Conservation (phyloP, 2,888 invertebrate species). For the Drosophila mimetica region DNA sequence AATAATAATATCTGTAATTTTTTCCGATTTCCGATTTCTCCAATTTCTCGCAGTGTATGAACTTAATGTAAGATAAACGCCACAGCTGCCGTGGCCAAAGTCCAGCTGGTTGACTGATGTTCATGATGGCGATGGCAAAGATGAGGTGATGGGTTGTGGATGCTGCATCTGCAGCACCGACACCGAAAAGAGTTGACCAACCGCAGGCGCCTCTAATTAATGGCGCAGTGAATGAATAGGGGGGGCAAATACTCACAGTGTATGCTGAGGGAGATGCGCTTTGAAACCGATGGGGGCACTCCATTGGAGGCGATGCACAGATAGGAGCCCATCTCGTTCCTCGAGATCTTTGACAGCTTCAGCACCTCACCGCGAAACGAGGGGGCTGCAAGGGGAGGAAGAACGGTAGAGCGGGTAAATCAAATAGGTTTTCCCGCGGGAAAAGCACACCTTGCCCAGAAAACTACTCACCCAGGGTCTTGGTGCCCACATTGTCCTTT, state of each 20-base stretch:
- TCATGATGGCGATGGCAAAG: slow-evolving; percentile 10
- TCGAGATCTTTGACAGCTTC: slow-evolving; percentile 91
- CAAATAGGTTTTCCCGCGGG: neutral
- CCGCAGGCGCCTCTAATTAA: slow-evolving; percentile 73
- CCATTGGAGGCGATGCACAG: slow-evolving; percentile 95
- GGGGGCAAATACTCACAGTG: slow-evolving; percentile 90
- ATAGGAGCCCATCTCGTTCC: slow-evolving; percentile 96
- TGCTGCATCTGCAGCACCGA: slow-evolving; percentile 10
- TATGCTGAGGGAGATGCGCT: slow-evolving; percentile 94
- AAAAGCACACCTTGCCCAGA: neutral
- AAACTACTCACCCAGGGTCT: slow-evolving; percentile 86
- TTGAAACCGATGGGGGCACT: slow-evolving; percentile 94
- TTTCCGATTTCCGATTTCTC: too few relatives aligned
- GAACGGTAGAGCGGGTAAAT: slow-evolving; percentile 43
- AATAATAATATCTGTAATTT: too few relatives aligned
- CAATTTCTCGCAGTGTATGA: slow-evolving; percentile 4
- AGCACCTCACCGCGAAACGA: slow-evolving; percentile 91
- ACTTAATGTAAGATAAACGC: slow-evolving; percentile 74
- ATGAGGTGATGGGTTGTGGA: slow-evolving; percentile 15
- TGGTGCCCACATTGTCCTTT: slow-evolving; percentile 88
- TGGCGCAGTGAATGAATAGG: slow-evolving; percentile 41
- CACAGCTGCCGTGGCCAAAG: slow-evolving; percentile 47
- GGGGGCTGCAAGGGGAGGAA: slow-evolving; percentile 85
- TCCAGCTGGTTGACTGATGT: slow-evolving; percentile 61
- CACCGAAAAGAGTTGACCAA: slow-evolving; percentile 52